phyloP scores from a whole-genome alignment of 2,888 invertebrate genomes.

The Pandemis corylana region DNA sequence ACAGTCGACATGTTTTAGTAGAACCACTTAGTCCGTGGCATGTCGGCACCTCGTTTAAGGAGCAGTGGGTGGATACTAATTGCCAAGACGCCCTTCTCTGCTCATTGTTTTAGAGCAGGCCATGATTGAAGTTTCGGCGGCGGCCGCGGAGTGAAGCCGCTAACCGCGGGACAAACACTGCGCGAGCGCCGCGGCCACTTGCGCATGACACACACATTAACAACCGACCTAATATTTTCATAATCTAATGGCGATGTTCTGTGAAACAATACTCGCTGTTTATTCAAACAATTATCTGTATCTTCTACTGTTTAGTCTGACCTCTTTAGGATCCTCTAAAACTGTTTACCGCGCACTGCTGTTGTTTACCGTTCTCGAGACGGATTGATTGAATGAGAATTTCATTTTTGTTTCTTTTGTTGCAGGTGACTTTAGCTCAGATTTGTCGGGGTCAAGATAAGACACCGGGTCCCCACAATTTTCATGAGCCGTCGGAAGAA shows the following conservation, averaged over 20 bases:
- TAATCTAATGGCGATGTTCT: slow-evolving; percentile 85
- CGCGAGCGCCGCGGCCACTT: slow-evolving; percentile 66
- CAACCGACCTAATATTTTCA: slow-evolving; percentile 84
- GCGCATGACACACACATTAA: slow-evolving; percentile 85
- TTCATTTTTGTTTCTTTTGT: slow-evolving; percentile 60
- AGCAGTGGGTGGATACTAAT: slow-evolving; percentile 82
- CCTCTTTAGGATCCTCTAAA: slow-evolving; percentile 82
- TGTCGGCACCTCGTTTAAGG: slow-evolving; percentile 74
- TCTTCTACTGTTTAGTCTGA: slow-evolving; percentile 81
- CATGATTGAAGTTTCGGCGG: slow-evolving; percentile 83
- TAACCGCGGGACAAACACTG: slow-evolving; percentile 78
- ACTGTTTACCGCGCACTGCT: slow-evolving; percentile 72
- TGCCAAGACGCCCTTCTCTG: slow-evolving; percentile 79
- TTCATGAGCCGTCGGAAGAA: slow-evolving; percentile 92
- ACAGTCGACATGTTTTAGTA: slow-evolving; percentile 66
- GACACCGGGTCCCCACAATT: slow-evolving; percentile 86
- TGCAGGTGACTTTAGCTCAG: slow-evolving; percentile 91
- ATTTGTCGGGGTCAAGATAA: slow-evolving; percentile 92
- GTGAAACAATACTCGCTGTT: slow-evolving; percentile 82
- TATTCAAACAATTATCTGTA: slow-evolving; percentile 79
- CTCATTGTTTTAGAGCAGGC: slow-evolving; percentile 84
- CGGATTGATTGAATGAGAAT: slow-evolving; percentile 56
- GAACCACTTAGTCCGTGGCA: slow-evolving; percentile 71
- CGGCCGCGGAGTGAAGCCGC: slow-evolving; percentile 71
- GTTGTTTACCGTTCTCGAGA: slow-evolving; percentile 59